Evolutionary conservation across 2,797 vertebrate species (phyloP).

Genomic region (Cheirogaleus major): DNA sequence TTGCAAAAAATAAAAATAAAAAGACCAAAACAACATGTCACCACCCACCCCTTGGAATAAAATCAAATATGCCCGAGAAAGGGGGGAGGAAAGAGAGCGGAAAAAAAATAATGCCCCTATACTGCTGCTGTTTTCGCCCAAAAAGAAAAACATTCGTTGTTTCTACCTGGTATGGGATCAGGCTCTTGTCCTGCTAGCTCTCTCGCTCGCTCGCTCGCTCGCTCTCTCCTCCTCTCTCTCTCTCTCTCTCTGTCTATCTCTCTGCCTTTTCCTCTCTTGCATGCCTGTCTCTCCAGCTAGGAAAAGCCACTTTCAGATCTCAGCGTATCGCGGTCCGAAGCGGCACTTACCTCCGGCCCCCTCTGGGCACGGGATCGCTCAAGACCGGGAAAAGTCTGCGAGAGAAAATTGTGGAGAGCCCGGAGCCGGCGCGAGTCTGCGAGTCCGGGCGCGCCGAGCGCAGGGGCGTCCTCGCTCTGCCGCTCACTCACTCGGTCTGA

Average conservation of each 20-base stretch:
- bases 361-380: constrained; percentile 79
- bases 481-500: constrained; percentile 88
- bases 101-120: not conserved
- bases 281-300: constrained; percentile 26
- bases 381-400: constrained; percentile 76
- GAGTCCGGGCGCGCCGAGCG: constrained; percentile 88
- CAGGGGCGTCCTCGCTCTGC: constrained; percentile 87
- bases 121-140: constrained; percentile 82
- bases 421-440: constrained; percentile 88
- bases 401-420: constrained; percentile 86
- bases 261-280: not conserved
- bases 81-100: not conserved
- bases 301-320: constrained; percentile 53
- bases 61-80: constrained; percentile 42
- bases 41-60: constrained; percentile 72
- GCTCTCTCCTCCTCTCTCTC: not conserved
- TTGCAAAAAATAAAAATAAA: not conserved
- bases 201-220: not conserved
- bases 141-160: constrained; percentile 45
- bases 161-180: constrained; percentile 72
- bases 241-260: not conserved
- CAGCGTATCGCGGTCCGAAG: constrained; percentile 36
- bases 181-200: constrained; percentile 37
- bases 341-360: constrained; percentile 85
- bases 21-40: constrained; percentile 71